Evolutionary conservation across 2,888 invertebrate species (phyloP).

Genomic region (Cataglyphis livida): DNA sequence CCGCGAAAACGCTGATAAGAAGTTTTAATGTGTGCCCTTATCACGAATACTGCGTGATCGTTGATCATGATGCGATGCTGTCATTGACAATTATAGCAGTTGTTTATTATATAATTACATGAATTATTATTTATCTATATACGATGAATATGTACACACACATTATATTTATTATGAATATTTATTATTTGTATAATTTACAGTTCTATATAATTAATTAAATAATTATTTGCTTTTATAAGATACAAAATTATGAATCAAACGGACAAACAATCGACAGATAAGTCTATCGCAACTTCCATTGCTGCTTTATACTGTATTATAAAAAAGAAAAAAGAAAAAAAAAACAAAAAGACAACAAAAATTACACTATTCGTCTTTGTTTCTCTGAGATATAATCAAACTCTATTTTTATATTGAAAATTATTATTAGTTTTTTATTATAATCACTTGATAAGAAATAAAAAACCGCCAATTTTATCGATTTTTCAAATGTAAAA

Average conservation of each 20-base stretch:
- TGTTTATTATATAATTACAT: constrained; percentile 11
- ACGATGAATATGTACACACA: neutral
- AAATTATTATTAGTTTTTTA: neutral
- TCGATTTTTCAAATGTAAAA: neutral
- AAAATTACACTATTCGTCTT: neutral
- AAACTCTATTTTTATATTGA: neutral
- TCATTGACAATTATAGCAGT: neutral
- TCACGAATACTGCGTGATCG: neutral
- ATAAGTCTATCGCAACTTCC: constrained; percentile 17
- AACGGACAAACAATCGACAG: neutral
- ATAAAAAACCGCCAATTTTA: neutral
- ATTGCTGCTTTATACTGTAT: neutral
- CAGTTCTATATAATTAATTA: neutral
- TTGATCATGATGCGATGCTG: constrained; percentile 12
- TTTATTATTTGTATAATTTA: neutral
- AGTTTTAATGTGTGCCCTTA: constrained; percentile 20
- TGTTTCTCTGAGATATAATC: neutral
- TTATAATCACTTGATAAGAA: neutral
- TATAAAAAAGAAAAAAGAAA: neutral
- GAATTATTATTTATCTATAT: neutral
- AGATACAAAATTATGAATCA: neutral
- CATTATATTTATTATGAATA: neutral
- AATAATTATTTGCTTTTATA: neutral
- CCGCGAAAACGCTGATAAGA: constrained; percentile 34
- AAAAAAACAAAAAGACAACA: neutral